Evolutionary conservation across 1,140 invertebrate genomes (phyloP).

Genomic region (Holotrichia oblita): DNA sequence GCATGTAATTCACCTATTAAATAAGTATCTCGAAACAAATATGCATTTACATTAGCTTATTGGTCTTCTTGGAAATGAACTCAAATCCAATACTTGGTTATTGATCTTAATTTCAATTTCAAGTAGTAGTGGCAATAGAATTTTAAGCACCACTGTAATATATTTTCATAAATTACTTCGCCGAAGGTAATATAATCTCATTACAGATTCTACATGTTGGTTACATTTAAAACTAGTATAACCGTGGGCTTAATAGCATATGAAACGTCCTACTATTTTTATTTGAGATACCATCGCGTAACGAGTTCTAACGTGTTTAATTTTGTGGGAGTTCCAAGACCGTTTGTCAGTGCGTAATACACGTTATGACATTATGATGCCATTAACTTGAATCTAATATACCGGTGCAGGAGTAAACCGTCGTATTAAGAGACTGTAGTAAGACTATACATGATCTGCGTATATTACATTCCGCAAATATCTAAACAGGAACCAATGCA

Average conservation of each 20-base stretch:
- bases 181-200: not conserved
- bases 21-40: too few relatives aligned
- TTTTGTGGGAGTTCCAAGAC: slow-evolving; percentile 19
- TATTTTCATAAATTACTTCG: not conserved
- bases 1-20: too few relatives aligned
- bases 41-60: too few relatives aligned
- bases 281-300: slow-evolving; percentile 2
- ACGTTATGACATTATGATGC: slow-evolving; percentile 3
- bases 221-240: not conserved
- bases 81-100: too few relatives aligned
- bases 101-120: too few relatives aligned
- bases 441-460: not conserved
- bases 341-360: slow-evolving; percentile 16
- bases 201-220: not conserved
- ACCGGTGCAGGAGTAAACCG: not conserved
- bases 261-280: not conserved
- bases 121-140: not conserved
- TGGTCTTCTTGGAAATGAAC: too few relatives aligned
- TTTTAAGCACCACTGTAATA: not conserved
- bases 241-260: not conserved
- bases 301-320: not conserved
- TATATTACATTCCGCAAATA: slow-evolving; percentile 1
- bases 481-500: not conserved
- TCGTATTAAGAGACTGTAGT: not conserved
- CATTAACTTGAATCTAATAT: slow-evolving; percentile 9